Evolutionary conservation across 2,888 invertebrate genomes (phyloP).

Genomic region (Cyaniris semiargus): DNA sequence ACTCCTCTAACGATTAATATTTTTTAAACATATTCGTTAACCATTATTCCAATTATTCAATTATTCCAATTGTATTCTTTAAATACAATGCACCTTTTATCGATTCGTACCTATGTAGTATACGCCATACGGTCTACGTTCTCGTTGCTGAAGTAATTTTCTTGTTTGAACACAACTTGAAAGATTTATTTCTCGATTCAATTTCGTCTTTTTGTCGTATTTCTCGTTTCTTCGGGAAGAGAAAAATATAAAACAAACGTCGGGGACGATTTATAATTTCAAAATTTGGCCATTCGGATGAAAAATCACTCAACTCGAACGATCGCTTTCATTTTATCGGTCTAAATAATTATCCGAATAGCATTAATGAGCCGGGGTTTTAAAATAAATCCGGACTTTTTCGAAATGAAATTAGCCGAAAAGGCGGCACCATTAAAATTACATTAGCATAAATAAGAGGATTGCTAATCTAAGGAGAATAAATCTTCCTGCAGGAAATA

Average conservation of each 20-base stretch:
- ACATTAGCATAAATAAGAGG: constrained; percentile 80
- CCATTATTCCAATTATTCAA: no score
- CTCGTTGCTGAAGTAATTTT: constrained; percentile 21
- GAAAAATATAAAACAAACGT: constrained; percentile 12
- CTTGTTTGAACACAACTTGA: constrained; percentile 23
- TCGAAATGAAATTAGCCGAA: constrained; percentile 78
- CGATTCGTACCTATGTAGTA: background rate
- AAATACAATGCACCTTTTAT: background rate
- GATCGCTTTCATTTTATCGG: constrained; percentile 67
- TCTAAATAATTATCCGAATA: constrained; percentile 64
- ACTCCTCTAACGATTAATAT: no score
- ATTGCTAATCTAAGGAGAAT: constrained; percentile 79
- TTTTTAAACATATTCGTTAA: no score
- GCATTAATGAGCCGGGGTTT: constrained; percentile 70
- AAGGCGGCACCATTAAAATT: constrained; percentile 78
- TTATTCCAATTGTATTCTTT: background rate
- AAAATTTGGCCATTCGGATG: constrained; percentile 32
- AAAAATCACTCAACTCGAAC: constrained; percentile 49
- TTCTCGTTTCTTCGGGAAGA: background rate
- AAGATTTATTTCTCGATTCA: constrained; percentile 27
- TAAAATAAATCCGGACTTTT: constrained; percentile 74
- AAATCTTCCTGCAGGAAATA: constrained; percentile 72
- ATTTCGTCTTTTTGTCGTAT: constrained; percentile 25
- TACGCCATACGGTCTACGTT: no score
- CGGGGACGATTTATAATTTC: background rate